These are phyloP conservation scores for Centropristis striata DNA, from an alignment of 2,113 vertebrate genomes.

Conservation along the genomic window DNA sequence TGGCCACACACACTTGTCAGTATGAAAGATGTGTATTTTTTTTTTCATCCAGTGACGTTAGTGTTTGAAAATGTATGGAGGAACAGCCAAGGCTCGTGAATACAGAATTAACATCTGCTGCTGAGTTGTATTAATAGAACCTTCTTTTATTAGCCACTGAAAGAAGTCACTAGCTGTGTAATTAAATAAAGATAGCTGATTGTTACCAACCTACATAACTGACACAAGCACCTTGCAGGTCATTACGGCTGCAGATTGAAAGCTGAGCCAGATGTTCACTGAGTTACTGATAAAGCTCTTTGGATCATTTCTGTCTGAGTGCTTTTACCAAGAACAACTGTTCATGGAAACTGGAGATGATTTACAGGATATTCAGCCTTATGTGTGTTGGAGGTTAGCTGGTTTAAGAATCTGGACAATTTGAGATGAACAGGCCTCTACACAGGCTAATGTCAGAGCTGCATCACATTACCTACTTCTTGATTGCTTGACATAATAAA, in stretches of 20 bases:
- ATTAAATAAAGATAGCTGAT: slow-evolving; percentile 5
- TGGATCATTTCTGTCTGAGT: slow-evolving; percentile 21
- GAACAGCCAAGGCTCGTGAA: neutral
- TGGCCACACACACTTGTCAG: slow-evolving; percentile 1
- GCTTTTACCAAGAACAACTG: slow-evolving; percentile 16
- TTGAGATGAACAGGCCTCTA: too few relatives aligned
- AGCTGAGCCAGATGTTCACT: slow-evolving; percentile 44
- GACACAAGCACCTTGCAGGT: neutral
- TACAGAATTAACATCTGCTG: neutral
- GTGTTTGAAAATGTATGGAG: neutral
- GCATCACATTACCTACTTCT: neutral
- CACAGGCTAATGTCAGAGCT: neutral
- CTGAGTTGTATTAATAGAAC: neutral
- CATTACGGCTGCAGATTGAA: slow-evolving; percentile 2
- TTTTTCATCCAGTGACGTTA: too few relatives aligned
- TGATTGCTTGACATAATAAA: neutral
- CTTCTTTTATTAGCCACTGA: neutral
- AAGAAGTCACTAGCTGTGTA: neutral
- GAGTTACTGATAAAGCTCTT: slow-evolving; percentile 19
- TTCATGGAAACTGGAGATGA: slow-evolving; percentile 38
- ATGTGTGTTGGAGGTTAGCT: neutral
- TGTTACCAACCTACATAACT: slow-evolving; percentile 21
- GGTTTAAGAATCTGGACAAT: slow-evolving; percentile 1
- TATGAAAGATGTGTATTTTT: neutral
- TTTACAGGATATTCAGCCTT: slow-evolving; percentile 19